These are phyloP conservation scores for Otus scops DNA, from an alignment of 2,797 vertebrate species.

Conservation along the genomic window DNA sequence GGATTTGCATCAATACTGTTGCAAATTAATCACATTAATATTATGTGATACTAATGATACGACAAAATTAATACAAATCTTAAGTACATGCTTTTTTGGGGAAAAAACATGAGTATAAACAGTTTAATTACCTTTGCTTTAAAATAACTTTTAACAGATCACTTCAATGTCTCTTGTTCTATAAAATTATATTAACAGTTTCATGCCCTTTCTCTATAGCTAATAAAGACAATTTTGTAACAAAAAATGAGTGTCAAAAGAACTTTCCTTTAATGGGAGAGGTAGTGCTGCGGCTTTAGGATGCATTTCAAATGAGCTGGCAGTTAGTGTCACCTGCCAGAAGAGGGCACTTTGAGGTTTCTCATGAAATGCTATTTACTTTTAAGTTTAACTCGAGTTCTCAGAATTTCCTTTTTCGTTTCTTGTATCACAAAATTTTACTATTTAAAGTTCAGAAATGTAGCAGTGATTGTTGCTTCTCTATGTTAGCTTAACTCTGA, in stretches of 20 bases:
- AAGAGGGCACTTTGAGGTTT: constrained; percentile 53
- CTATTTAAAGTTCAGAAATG: background rate
- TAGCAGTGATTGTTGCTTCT: background rate
- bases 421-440: background rate
- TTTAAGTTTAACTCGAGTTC: background rate
- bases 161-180: background rate
- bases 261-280: background rate
- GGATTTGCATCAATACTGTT: background rate
- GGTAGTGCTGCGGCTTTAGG: accelerated
- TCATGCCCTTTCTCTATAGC: background rate
- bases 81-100: background rate
- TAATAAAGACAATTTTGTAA: background rate
- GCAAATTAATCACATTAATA: background rate
- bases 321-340: background rate
- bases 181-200: background rate
- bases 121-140: background rate
- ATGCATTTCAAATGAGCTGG: background rate
- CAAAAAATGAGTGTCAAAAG: background rate
- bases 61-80: background rate
- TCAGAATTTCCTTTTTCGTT: background rate
- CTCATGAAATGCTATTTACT: background rate
- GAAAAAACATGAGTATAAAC: background rate
- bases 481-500: background rate
- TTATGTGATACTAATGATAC: background rate
- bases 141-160: background rate